Percentiles rank a stretch among this genome's conserved stretches.
Conservation (phyloP, 2,797 vertebrate genomes). For the Lutjanus argentimaculatus region DNA sequence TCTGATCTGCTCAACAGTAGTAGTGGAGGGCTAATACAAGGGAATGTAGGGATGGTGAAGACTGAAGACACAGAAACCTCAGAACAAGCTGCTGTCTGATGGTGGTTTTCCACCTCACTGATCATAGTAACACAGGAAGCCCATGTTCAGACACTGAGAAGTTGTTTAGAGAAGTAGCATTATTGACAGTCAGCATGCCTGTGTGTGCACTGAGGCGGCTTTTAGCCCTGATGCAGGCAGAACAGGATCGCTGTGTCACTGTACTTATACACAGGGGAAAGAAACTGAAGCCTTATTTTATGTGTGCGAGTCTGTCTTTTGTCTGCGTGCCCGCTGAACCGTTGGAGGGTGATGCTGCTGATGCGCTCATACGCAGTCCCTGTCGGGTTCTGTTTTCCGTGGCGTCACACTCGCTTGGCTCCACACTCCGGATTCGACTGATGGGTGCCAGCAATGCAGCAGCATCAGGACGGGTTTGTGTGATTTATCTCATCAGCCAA, state of each 20-base stretch:
- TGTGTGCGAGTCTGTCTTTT: constrained; percentile 8
- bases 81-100: background rate
- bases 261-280: background rate
- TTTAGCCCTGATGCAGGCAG: background rate
- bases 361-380: background rate
- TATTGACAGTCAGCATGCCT: constrained; percentile 9
- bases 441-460: constrained; percentile 14
- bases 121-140: background rate
- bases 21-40: constrained; percentile 3
- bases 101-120: background rate
- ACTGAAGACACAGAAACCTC: background rate
- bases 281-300: constrained; percentile 25
- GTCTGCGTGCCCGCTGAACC: constrained; percentile 25
- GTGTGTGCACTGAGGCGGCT: background rate
- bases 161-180: constrained; percentile 1
- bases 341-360: constrained; percentile 2
- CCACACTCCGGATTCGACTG: background rate
- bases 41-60: background rate
- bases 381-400: constrained; percentile 46
- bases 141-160: background rate
- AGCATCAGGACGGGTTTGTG: constrained; percentile 9
- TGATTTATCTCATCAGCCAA: constrained; percentile 17
- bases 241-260: constrained; percentile 28
- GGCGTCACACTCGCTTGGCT: constrained; percentile 30
- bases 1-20: constrained; percentile 59